Evolutionary conservation across 2,113 vertebrate species (phyloP).

Genomic region (Larimichthys polyactis): DNA sequence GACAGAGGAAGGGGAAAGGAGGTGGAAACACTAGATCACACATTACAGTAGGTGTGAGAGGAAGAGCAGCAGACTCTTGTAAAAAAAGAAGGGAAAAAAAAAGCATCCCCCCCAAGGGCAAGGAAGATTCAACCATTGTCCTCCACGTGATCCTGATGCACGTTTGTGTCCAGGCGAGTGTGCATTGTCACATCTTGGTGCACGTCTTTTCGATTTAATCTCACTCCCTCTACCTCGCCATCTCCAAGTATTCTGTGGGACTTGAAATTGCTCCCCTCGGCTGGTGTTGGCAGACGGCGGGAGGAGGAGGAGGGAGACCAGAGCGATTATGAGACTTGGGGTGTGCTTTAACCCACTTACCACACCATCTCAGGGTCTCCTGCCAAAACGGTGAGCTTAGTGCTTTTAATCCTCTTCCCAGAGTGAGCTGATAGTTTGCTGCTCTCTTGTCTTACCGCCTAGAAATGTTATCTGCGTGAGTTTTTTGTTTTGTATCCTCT

Average conservation of each 20-base stretch:
- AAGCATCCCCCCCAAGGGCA: background rate
- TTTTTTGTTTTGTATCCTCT: slow-evolving; percentile 22
- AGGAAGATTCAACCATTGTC: background rate
- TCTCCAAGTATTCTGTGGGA: slow-evolving; percentile 49
- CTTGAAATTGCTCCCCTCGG: slow-evolving; percentile 53
- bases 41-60: slow-evolving; percentile 48
- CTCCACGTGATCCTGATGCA: slow-evolving; percentile 4
- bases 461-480: slow-evolving; percentile 42
- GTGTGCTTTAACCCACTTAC: slow-evolving; percentile 85
- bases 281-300: slow-evolving; percentile 65
- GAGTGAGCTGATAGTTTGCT: slow-evolving; percentile 69
- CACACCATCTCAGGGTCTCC: slow-evolving; percentile 75
- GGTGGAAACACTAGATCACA: slow-evolving; percentile 23
- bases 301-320: slow-evolving; percentile 21
- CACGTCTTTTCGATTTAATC: slow-evolving; percentile 35
- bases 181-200: slow-evolving; percentile 19
- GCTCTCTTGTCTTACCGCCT: slow-evolving; percentile 56
- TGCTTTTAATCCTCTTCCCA: slow-evolving; percentile 80
- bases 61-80: slow-evolving; percentile 45
- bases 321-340: slow-evolving; percentile 76
- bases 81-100: slow-evolving; percentile 19
- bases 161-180: slow-evolving; percentile 16
- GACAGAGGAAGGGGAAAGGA: background rate
- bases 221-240: background rate
- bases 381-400: slow-evolving; percentile 82